Base-by-base conservation (phyloP, 2,888 invertebrate species). In the Macrosiphum euphorbiae region DNA sequence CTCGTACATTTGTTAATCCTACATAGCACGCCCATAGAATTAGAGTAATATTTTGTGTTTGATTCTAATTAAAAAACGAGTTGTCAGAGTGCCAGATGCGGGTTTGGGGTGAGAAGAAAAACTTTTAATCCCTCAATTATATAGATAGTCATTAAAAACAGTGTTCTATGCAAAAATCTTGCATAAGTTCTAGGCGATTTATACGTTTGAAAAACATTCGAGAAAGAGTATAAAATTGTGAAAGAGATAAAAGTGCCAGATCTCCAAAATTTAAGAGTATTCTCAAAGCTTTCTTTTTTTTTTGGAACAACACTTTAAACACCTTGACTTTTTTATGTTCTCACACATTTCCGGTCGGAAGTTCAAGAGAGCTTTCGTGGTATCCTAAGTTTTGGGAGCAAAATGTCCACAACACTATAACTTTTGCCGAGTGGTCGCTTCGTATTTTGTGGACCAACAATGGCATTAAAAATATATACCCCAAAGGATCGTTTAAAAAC, bases 251-350 rank as follows among this genome's bases (percentile, higher is more conserved):
- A 92, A 92, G 92, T 88, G 88, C 92, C 50, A 50, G 41, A 52
- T 88, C 78, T 92, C 52, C 92, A 78, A 92, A 92, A 92, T 92
- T 92, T 92, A 92, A 92, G 88, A 92, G 88, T 88, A 50, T 92
- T 52, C 61, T 78, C 44, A 26, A 5, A 41, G 52, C 52, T 92
- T 92, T 24, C 52, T 88, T 92, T n/a, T 88, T 58, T 92, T 86
- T 92, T 88, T 88, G 10, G 35, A 94, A 94, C 94, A 90, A 58
- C 94, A 94, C 94, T 94, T 94, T 94, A 94, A 94, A 90, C 94
- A 58, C 86, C 94, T 90, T 90, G 90, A 90, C 89, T 94, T 94
- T 94, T 94, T 94, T 94, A 93, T 85, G 58, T 90, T 89, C 90
- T 86, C 85, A 52, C 90, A 52, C 50, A 41, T 90, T 93, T 94